These are phyloP conservation scores for Rhabdophis nuchalis DNA, from an alignment of 2,797 vertebrate genomes.

Conservation along the genomic window DNA sequence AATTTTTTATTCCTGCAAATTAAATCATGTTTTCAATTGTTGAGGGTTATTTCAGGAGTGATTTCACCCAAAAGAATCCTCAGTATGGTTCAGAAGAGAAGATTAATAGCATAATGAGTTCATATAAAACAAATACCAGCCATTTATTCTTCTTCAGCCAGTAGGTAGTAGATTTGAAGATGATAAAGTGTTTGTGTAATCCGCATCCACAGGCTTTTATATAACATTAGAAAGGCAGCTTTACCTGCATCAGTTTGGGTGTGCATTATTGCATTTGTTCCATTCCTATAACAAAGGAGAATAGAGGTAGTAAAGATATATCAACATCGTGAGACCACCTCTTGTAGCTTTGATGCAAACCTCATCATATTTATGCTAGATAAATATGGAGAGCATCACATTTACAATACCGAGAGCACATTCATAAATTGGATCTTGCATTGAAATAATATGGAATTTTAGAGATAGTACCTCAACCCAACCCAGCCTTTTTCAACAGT, in stretches of 20 bases:
- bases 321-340: slow-evolving; percentile 32
- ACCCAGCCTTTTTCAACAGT: slow-evolving; percentile 28
- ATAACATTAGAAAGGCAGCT: slow-evolving; percentile 47
- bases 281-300: slow-evolving; percentile 14
- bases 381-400: slow-evolving; percentile 27
- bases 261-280: slow-evolving; percentile 31
- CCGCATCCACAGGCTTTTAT: slow-evolving; percentile 53
- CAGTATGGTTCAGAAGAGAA: slow-evolving; percentile 51
- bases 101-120: slow-evolving; percentile 67
- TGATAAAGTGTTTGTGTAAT: slow-evolving; percentile 62
- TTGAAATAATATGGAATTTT: slow-evolving; percentile 41
- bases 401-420: slow-evolving; percentile 44
- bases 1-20: slow-evolving; percentile 52
- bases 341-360: slow-evolving; percentile 45
- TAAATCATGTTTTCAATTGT: slow-evolving; percentile 63
- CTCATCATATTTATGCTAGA: slow-evolving; percentile 29
- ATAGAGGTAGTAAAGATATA: slow-evolving; percentile 21
- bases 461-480: slow-evolving; percentile 43
- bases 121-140: slow-evolving; percentile 65
- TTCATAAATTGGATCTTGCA: slow-evolving; percentile 44
- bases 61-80: slow-evolving; percentile 57
- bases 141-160: slow-evolving; percentile 57
- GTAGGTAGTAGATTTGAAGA: slow-evolving; percentile 67
- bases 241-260: slow-evolving; percentile 43
- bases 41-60: slow-evolving; percentile 52